These are phyloP conservation scores for Triops cancriformis DNA, from an alignment of 1,140 invertebrate species.

Conservation along the genomic window DNA sequence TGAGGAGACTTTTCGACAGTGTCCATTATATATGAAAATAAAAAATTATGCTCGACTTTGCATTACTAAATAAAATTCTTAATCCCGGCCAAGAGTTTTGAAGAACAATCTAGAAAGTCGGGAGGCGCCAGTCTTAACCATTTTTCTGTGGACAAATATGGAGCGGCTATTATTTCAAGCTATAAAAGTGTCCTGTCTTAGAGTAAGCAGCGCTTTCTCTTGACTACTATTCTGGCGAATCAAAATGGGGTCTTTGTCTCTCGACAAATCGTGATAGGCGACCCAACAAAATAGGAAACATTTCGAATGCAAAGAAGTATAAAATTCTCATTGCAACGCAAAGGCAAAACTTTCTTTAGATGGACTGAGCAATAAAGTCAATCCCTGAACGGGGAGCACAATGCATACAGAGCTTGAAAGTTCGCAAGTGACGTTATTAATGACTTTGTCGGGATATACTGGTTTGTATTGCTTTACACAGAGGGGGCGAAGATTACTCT, in stretches of 20 bases:
- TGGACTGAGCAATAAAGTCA: not conserved
- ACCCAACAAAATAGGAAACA: not conserved
- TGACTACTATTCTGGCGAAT: too few relatives aligned
- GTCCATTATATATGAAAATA: not conserved
- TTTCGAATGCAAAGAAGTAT: not conserved
- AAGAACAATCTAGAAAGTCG: too few relatives aligned
- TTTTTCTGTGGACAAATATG: not conserved
- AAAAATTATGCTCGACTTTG: not conserved
- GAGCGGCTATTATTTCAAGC: slow-evolving; percentile 1
- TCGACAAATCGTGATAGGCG: not conserved
- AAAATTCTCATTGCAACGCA: not conserved
- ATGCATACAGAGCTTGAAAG: not conserved
- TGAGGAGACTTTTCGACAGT: not conserved
- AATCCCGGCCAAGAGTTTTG: too few relatives aligned
- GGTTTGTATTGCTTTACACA: not conserved
- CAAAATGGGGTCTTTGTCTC: not conserved
- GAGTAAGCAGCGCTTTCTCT: not conserved
- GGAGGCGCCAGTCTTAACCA: not conserved
- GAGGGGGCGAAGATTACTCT: not conserved
- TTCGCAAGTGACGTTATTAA: not conserved
- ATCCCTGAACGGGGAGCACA: not conserved
- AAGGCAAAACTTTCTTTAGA: not conserved
- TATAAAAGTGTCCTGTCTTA: not conserved
- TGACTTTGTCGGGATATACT: not conserved
- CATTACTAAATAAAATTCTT: too few relatives aligned